These are phyloP conservation scores for Serrognathus titanus DNA, from an alignment of 2,888 invertebrate species.

Conservation along the genomic window DNA sequence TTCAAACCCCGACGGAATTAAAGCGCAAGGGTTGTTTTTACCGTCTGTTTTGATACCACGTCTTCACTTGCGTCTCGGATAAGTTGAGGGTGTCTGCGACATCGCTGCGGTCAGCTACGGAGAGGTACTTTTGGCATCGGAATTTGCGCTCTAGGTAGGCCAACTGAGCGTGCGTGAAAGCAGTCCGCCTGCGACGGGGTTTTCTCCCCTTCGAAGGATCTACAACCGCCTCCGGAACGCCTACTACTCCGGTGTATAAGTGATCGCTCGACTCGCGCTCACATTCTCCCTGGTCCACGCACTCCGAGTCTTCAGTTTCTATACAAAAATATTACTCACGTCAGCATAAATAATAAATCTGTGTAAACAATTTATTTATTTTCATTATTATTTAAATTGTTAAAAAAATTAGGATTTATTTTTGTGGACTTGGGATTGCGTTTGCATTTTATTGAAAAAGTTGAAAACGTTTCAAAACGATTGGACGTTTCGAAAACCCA, in stretches of 20 bases:
- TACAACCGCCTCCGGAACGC: slow-evolving; percentile 24
- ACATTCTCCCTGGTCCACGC: slow-evolving; percentile 47
- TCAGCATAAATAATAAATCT: too few relatives aligned
- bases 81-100: slow-evolving; percentile 87
- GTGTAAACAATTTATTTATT: not conserved
- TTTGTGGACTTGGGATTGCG: too few relatives aligned
- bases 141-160: slow-evolving; percentile 90
- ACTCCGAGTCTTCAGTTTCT: slow-evolving; percentile 32
- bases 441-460: too few relatives aligned
- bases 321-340: not conserved
- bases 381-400: not conserved
- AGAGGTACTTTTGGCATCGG: slow-evolving; percentile 89
- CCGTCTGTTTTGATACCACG: slow-evolving; percentile 92
- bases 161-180: slow-evolving; percentile 91
- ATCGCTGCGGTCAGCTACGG: slow-evolving; percentile 89
- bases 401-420: too few relatives aligned
- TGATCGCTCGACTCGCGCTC: slow-evolving; percentile 40
- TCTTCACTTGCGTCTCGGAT: slow-evolving; percentile 93
- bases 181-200: slow-evolving; percentile 80
- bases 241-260: slow-evolving; percentile 16
- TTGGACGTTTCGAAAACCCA: too few relatives aligned
- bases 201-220: slow-evolving; percentile 61
- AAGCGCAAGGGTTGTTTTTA: slow-evolving; percentile 40
- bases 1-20: not conserved
- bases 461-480: too few relatives aligned